Conservation (phyloP, 2,888 invertebrate species). For the Eilema depressum region DNA sequence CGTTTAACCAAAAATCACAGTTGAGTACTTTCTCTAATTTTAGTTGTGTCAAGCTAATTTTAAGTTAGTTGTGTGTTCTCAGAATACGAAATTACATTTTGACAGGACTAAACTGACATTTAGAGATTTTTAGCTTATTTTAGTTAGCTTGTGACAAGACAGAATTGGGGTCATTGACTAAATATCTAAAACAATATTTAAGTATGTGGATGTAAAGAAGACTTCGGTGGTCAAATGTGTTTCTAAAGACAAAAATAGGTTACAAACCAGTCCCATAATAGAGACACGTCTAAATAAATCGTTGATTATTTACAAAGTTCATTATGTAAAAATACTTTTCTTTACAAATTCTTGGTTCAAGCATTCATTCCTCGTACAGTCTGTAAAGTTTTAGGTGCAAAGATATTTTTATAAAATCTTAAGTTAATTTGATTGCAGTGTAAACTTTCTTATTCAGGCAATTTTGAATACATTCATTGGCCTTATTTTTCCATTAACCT, state of each 20-base stretch:
- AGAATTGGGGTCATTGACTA: too few relatives aligned
- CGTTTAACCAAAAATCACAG: too few relatives aligned
- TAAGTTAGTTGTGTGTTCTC: too few relatives aligned
- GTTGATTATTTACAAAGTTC: slow-evolving; percentile 35
- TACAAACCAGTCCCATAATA: background rate
- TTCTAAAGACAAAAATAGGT: background rate
- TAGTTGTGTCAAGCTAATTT: too few relatives aligned
- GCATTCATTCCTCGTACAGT: slow-evolving; percentile 11
- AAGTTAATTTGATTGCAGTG: slow-evolving; percentile 4
- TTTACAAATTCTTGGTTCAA: slow-evolving; percentile 33
- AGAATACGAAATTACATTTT: too few relatives aligned
- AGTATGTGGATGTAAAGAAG: background rate
- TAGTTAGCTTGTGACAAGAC: too few relatives aligned
- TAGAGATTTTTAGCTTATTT: too few relatives aligned
- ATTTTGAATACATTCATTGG: background rate
- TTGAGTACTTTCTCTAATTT: too few relatives aligned
- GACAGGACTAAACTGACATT: too few relatives aligned
- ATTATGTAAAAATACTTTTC: slow-evolving; percentile 55
- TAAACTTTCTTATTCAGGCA: background rate
- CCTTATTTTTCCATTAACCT: background rate
- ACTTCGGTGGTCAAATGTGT: background rate
- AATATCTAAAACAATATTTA: slow-evolving; percentile 8
- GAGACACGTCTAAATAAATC: slow-evolving; percentile 23
- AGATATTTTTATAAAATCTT: slow-evolving; percentile 9
- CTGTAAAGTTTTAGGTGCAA: slow-evolving; percentile 11